phyloP scores from a whole-genome alignment of 2,888 invertebrate genomes.

The Parochlus steinenii region DNA sequence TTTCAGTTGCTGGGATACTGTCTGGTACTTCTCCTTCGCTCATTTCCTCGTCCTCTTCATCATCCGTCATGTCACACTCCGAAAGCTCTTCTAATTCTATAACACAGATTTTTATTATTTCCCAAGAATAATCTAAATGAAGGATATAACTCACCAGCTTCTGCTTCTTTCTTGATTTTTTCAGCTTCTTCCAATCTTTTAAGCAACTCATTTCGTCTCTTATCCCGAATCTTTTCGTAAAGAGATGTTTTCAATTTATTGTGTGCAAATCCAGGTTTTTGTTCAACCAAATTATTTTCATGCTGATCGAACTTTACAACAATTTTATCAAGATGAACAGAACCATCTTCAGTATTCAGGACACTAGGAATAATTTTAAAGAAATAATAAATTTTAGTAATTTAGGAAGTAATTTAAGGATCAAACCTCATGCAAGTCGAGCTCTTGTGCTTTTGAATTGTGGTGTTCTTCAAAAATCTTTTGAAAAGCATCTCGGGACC shows the following conservation, averaged over 20 bases:
- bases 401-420: too few relatives aligned
- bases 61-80: too few relatives aligned
- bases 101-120: constrained; percentile 15
- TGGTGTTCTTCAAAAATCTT: constrained; percentile 51
- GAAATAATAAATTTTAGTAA: too few relatives aligned
- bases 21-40: too few relatives aligned
- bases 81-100: background rate
- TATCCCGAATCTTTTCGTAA: constrained; percentile 50
- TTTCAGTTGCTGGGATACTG: too few relatives aligned
- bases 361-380: constrained; percentile 19
- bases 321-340: constrained; percentile 29
- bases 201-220: constrained; percentile 48
- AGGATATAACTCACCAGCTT: constrained; percentile 16
- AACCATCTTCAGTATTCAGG: constrained; percentile 29
- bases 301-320: constrained; percentile 23
- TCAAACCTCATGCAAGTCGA: constrained; percentile 13
- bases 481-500: constrained; percentile 52
- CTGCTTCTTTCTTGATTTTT: constrained; percentile 30
- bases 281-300: constrained; percentile 23
- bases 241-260: constrained; percentile 53
- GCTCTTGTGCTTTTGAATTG: constrained; percentile 21
- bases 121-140: constrained; percentile 16
- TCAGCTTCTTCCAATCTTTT: constrained; percentile 31
- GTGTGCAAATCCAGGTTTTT: constrained; percentile 53
- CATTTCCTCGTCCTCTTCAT: constrained; percentile 3